Evolutionary conservation across 2,797 vertebrate genomes (phyloP).

Genomic region (Sebastes taczanowskii): DNA sequence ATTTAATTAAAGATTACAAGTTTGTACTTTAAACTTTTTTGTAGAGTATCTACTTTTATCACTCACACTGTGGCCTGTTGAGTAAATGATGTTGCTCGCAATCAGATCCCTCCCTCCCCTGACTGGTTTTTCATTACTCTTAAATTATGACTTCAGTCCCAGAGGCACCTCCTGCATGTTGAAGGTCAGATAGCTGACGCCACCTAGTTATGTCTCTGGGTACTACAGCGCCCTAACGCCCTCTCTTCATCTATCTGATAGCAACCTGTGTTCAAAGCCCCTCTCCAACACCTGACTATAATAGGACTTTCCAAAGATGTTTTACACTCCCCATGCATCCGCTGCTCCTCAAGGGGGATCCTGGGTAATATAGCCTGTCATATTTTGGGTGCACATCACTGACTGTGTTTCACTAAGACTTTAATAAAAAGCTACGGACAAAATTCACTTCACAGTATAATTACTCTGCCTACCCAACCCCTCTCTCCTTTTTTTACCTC

Average conservation of each 20-base stretch:
- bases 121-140: conserved; percentile 38
- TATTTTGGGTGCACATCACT: conserved; percentile 58
- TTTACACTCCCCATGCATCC: conserved; percentile 53
- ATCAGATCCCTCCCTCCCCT: conserved; percentile 21
- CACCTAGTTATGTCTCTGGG: conserved; percentile 63
- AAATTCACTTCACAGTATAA: conserved; percentile 64
- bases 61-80: not conserved
- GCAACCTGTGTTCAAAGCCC: conserved; percentile 43
- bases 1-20: not conserved
- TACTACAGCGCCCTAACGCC: conserved; percentile 55
- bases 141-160: conserved; percentile 53
- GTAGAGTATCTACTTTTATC: not conserved
- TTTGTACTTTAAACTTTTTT: not conserved
- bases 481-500: conserved; percentile 30
- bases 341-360: conserved; percentile 38
- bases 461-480: conserved; percentile 47
- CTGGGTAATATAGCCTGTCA: conserved; percentile 61
- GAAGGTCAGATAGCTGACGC: conserved; percentile 68
- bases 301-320: conserved; percentile 65
- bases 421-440: conserved; percentile 63
- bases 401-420: conserved; percentile 55
- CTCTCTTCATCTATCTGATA: conserved; percentile 51
- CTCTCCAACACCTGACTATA: conserved; percentile 41
- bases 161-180: conserved; percentile 35
- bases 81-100: not conserved